Evolutionary conservation across 2,797 vertebrate genomes (phyloP).

Genomic region (Gorsachius magnificus): DNA sequence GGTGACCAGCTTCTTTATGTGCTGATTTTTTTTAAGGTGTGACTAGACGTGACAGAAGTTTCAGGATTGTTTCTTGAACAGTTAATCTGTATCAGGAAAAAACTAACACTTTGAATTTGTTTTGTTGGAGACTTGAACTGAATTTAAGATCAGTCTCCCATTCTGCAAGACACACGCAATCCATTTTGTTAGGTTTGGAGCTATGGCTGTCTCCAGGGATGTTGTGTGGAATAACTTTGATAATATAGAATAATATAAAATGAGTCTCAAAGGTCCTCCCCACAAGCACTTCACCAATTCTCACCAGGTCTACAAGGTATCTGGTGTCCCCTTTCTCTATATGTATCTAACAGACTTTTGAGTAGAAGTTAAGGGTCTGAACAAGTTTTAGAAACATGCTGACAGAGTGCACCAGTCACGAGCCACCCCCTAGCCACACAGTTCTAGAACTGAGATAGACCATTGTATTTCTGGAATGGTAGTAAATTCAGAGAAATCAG

Average conservation of each 20-base stretch:
- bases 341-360: not conserved
- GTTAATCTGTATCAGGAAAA: not conserved
- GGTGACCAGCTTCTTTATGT: not conserved
- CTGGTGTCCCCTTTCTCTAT: not conserved
- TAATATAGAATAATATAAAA: not conserved
- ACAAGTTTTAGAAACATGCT: not conserved
- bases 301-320: not conserved
- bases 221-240: not conserved
- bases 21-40: not conserved
- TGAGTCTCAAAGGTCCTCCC: not conserved
- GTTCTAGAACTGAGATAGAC: not conserved
- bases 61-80: not conserved
- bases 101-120: not conserved
- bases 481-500: not conserved
- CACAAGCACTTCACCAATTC: not conserved
- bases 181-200: not conserved
- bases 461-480: not conserved
- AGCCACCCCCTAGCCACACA: not conserved
- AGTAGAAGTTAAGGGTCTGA: not conserved
- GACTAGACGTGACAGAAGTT: not conserved
- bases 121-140: not conserved
- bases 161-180: not conserved
- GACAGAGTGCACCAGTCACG: not conserved
- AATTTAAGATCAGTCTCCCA: not conserved
- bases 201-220: not conserved